Evolutionary conservation across 2,113 vertebrate genomes (phyloP).

Genomic region (Sebastes fasciatus): DNA sequence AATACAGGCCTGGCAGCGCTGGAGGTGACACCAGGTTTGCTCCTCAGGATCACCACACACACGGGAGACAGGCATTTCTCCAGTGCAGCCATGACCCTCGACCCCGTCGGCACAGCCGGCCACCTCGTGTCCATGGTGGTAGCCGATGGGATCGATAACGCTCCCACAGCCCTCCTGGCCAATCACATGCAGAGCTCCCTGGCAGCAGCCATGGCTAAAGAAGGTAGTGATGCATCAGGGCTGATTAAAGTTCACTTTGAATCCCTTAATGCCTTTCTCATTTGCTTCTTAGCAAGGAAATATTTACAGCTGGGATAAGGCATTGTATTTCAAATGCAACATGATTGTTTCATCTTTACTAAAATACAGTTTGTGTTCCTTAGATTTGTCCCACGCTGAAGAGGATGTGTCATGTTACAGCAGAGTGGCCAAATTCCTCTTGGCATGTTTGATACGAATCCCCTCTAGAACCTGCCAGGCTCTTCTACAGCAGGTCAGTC

Average conservation of each 20-base stretch:
- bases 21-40: constrained; percentile 80
- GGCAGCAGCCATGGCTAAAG: constrained; percentile 74
- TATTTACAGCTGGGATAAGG: neutral
- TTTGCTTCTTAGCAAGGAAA: neutral
- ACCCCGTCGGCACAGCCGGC: constrained; percentile 79
- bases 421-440: constrained; percentile 79
- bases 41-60: constrained; percentile 81
- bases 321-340: neutral
- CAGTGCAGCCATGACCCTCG: constrained; percentile 64
- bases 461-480: constrained; percentile 81
- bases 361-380: constrained; percentile 20
- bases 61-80: constrained; percentile 81
- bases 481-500: constrained; percentile 82
- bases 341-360: neutral
- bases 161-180: constrained; percentile 84
- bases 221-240: constrained; percentile 66
- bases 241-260: neutral
- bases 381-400: constrained; percentile 73
- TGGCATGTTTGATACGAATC: constrained; percentile 81
- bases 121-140: constrained; percentile 85
- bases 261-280: neutral
- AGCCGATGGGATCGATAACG: constrained; percentile 79
- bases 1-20: constrained; percentile 80
- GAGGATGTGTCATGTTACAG: constrained; percentile 72
- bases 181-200: constrained; percentile 85